Evolutionary conservation across 2,888 invertebrate species (phyloP).

Genomic region (Volucella bombylans): DNA sequence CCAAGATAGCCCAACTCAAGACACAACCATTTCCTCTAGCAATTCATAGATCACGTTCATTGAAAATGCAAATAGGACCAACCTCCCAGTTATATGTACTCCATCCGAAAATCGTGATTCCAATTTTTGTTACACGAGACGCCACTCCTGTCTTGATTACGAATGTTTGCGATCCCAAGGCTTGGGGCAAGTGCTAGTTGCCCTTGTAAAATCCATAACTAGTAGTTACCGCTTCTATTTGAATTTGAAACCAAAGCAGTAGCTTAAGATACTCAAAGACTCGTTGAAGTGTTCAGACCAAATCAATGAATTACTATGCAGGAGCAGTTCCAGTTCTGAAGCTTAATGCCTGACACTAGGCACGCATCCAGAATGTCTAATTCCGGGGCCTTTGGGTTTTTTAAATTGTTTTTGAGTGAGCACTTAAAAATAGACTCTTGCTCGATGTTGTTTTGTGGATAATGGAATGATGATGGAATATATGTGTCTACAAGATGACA

Average conservation of each 20-base stretch:
- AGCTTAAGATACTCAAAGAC: slow-evolving; percentile 22
- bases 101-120: slow-evolving; percentile 57
- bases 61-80: slow-evolving; percentile 61
- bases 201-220: slow-evolving; percentile 47
- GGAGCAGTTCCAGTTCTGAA: slow-evolving; percentile 49
- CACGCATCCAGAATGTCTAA: slow-evolving; percentile 57
- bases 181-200: slow-evolving; percentile 14
- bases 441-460: neutral
- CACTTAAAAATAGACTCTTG: slow-evolving; percentile 53
- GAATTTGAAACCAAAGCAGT: slow-evolving; percentile 17
- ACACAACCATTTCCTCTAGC: slow-evolving; percentile 60
- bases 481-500: slow-evolving; percentile 24
- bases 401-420: slow-evolving; percentile 56
- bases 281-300: slow-evolving; percentile 7
- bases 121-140: slow-evolving; percentile 34
- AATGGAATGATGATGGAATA: slow-evolving; percentile 40
- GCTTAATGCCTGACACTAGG: slow-evolving; percentile 62
- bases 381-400: slow-evolving; percentile 49
- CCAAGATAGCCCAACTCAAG: slow-evolving; percentile 30
- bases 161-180: slow-evolving; percentile 7
- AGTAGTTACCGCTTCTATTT: neutral
- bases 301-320: slow-evolving; percentile 60
- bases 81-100: slow-evolving; percentile 32
- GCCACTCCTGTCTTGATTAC: slow-evolving; percentile 40
- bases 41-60: slow-evolving; percentile 33